Conservation (phyloP, 1,140 invertebrate genomes). For the Akabosia matsudoensis region DNA sequence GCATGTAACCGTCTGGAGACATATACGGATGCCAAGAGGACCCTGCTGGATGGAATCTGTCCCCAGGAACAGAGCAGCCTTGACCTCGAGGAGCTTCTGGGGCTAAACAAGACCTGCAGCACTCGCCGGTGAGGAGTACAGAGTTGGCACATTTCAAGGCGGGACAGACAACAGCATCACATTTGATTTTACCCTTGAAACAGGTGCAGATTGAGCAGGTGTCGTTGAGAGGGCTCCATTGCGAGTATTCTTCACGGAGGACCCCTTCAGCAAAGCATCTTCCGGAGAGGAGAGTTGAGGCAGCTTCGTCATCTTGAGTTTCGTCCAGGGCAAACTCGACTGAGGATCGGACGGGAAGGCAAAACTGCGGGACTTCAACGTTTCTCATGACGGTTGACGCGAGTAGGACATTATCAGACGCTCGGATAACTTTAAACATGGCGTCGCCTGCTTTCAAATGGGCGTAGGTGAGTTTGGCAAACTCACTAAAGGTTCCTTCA, state of each 20-base stretch:
- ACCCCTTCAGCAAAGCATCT: slow-evolving; percentile 68
- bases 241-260: slow-evolving; percentile 74
- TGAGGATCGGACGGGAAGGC: too few species aligned
- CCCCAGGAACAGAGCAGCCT: slow-evolving; percentile 71
- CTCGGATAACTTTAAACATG: too few species aligned
- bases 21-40: slow-evolving; percentile 83
- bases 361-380: too few species aligned
- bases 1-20: slow-evolving; percentile 80
- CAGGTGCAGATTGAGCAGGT: slow-evolving; percentile 80
- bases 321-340: too few species aligned
- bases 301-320: too few species aligned
- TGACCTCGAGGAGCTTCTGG: slow-evolving; percentile 52
- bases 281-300: slow-evolving; percentile 19
- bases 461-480: too few species aligned
- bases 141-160: slow-evolving; percentile 59
- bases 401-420: too few species aligned
- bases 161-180: slow-evolving; percentile 77
- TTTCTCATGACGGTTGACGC: too few species aligned
- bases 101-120: slow-evolving; percentile 71
- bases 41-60: slow-evolving; percentile 68
- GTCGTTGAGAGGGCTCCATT: slow-evolving; percentile 71
- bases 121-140: slow-evolving; percentile 62
- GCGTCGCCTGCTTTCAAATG: too few species aligned
- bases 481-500: too few species aligned
- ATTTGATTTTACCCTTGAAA: slow-evolving; percentile 68